A percentile compares a stretch with the other conserved stretches of the same genome.
These are phyloP conservation scores for Acleris sparsana DNA, from an alignment of 2,888 invertebrate genomes.

Conservation along the genomic window DNA sequence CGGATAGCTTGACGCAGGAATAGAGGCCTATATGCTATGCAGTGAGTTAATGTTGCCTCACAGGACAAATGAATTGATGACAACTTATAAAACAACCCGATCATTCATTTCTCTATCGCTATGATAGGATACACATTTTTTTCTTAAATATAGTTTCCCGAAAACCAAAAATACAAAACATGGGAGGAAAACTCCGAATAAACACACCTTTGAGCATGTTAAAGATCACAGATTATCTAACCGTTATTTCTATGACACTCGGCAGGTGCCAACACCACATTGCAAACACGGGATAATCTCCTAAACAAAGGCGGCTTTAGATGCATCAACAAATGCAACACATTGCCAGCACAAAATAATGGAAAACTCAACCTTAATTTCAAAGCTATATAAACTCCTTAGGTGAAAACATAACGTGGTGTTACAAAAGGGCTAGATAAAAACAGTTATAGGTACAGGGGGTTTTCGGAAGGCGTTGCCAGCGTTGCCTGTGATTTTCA, in stretches of 20 bases:
- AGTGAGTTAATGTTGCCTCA: no score
- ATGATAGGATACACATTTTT: no score
- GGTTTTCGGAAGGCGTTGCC: constrained; percentile 41
- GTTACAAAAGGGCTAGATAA: constrained; percentile 41
- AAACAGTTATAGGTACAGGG: constrained; percentile 52
- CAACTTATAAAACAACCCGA: no score
- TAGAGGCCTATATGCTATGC: no score
- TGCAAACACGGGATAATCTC: constrained; percentile 42
- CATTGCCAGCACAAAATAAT: background rate
- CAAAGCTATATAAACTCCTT: background rate
- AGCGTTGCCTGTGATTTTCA: constrained; percentile 61
- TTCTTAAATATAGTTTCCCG: no score
- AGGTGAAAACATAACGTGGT: background rate
- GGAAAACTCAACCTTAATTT: constrained; percentile 5
- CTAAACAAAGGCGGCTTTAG: constrained; percentile 34
- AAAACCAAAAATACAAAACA: no score
- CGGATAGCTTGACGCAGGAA: no score
- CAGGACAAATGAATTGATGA: no score
- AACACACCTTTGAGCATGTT: background rate
- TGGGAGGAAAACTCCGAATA: background rate
- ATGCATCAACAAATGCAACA: constrained; percentile 10
- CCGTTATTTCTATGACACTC: constrained; percentile 37
- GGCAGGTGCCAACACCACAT: constrained; percentile 46
- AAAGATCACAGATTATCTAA: constrained; percentile 7
- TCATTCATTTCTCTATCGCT: no score